Evolutionary conservation across 2,888 invertebrate genomes (phyloP), one percentile per base, ranked within the genome.

Genomic region (Drosophila anceps): DNA sequence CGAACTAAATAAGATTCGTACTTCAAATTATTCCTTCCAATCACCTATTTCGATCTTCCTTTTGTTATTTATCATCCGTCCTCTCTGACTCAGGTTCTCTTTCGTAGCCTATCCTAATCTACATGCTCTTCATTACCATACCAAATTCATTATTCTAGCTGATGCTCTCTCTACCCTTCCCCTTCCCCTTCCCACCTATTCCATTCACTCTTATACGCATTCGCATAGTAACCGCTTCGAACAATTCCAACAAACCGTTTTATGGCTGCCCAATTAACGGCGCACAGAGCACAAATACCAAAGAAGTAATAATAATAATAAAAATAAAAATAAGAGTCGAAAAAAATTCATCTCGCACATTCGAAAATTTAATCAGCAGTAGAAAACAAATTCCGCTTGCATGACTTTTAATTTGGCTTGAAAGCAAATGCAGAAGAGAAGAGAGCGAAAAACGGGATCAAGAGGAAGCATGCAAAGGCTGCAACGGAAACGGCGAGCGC

Each of bases 341-440:
- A 18, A 24, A 51, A 53, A 66, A 66, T 12, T 71, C 20, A 67
- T 76, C 41, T 71, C 57, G 55, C 37, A 57, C 54, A 76, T 54
- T 64, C 59, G 41, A 58, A 79, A 76, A 80, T 68, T 65, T 61
- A 83, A 81, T 81, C 70, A 67, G 69, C 66, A 70, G 68, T 67
- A 58, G 79, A 79, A 63, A 76, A 69, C 69, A 54, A 80, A 81
- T 78, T 78, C 58, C 68, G 81, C 81, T 84, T 81, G 84, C 69
- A 69, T 73, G 86, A 79, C 63, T 79, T 79, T 76, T 50, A 85
- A 85, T 82, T 85, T 82, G 86, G 81, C 81, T 82, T 85, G 83
- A 82, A 82, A 79, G 65, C n/a, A 31, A 50, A 67, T 70, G 62
- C 70, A 46, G 53, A 37, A 67, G 68, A 68, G 65, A 68, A 51